phyloP scores from a whole-genome alignment of 2,113 vertebrate genomes.

The Sinocyclocheilus maitianheensis region DNA sequence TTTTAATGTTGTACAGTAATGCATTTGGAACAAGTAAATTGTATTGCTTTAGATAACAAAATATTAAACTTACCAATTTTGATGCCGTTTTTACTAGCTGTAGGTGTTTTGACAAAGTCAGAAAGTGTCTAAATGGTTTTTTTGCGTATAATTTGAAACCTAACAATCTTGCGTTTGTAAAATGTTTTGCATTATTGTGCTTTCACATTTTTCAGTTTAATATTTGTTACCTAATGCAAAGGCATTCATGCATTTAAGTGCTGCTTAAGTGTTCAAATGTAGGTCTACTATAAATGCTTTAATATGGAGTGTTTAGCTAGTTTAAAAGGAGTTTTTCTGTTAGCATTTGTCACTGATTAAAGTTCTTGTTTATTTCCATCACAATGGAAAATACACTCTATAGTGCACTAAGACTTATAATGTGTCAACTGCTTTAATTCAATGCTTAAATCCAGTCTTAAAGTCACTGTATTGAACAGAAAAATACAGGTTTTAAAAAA shows the following conservation, averaged over 20 bases:
- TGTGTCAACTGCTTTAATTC: neutral
- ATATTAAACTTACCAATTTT: neutral
- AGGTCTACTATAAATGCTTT: neutral
- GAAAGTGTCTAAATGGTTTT: neutral
- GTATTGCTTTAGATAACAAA: neutral
- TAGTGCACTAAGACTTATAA: neutral
- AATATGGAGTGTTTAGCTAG: neutral
- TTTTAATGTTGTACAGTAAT: neutral
- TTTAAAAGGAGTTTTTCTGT: neutral
- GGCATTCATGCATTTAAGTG: neutral
- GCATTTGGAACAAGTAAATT: neutral
- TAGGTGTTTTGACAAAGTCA: neutral
- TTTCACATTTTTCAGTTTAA: neutral
- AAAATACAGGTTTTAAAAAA: neutral
- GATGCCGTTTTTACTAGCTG: neutral
- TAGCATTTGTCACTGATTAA: conserved; percentile 3
- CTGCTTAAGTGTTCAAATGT: neutral
- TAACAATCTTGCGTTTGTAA: neutral
- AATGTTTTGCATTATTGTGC: neutral
- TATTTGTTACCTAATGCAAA: conserved; percentile 1
- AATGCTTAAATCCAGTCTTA: neutral
- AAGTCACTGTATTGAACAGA: neutral
- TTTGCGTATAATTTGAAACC: neutral
- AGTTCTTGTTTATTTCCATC: conserved; percentile 6
- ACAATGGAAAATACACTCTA: neutral